phyloP scores from a whole-genome alignment of 1,140 invertebrate genomes.

The Brachionus rotundiformis region DNA sequence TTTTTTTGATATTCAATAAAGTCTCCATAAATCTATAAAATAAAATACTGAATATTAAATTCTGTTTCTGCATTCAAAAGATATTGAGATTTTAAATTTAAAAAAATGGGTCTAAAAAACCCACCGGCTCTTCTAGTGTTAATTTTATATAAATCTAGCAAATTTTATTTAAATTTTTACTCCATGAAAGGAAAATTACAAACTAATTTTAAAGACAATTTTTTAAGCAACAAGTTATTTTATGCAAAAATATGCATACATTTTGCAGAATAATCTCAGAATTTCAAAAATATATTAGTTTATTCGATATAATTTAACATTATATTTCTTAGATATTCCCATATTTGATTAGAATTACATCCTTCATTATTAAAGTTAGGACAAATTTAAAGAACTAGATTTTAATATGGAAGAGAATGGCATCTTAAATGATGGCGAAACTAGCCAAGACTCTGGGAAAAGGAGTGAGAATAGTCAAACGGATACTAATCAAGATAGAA shows the following conservation, averaged over 20 bases:
- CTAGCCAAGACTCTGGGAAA: background rate
- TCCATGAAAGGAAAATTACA: no score
- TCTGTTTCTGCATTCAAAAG: no score
- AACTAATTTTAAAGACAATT: constrained; percentile 68
- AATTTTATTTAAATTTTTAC: no score
- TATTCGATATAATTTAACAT: constrained; percentile 17
- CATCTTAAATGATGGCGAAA: background rate
- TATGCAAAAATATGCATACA: constrained; percentile 59
- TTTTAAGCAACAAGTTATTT: constrained; percentile 73
- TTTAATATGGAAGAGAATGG: constrained; percentile 1
- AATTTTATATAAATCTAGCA: no score
- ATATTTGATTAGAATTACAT: background rate
- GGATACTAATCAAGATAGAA: background rate
- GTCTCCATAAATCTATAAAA: no score
- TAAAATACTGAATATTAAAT: no score
- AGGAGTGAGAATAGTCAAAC: background rate
- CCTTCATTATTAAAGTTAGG: background rate
- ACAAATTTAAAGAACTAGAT: background rate
- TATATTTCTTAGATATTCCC: constrained; percentile 9
- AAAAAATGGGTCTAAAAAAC: no score
- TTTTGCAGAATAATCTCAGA: background rate
- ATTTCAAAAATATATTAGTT: background rate
- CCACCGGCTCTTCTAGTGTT: no score
- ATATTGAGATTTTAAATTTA: no score
- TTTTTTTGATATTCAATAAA: no score